Base-by-base conservation (phyloP, 2,113 vertebrate genomes). In the Syngnathus typhle region DNA sequence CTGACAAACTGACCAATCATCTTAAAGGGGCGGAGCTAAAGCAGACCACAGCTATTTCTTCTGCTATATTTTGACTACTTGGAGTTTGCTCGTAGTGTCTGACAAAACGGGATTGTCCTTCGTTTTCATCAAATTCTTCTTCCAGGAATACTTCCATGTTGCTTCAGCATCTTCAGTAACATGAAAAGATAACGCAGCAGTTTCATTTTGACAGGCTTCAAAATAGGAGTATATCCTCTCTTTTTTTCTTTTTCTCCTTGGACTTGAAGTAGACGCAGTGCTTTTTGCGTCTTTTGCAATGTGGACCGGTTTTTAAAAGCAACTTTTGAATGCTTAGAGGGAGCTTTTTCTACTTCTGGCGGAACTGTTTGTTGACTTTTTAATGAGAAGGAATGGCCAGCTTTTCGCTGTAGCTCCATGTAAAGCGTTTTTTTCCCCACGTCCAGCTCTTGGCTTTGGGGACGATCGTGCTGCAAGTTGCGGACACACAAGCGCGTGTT, bases 381-480 rank as follows among this genome's bases (percentile, higher is more conserved):
- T 27, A 43, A 6, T 1, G 63, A 49, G 7, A 65, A 46, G 74
- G 79, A 83, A 87, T 82, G 85, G 71, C 61, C 70, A n/a, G 0
- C 41, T 69, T 78, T 52, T 62, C 60, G 19, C 75, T 43, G 9
- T 84, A 79, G 76, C 81, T 85, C 66, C 71, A 83, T 89, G 89
- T 88, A 73, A 84, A 73, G 9, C 68, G 18, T 62, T 44, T 55
- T 49, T 77, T 67, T 60, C 67, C 59, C 60, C 69, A 63, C 66
- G 72, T 67, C 67, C 69, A 64, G 67, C 59, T 69, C 41, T 68
- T 62, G 51, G 61, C 67, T 68, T 74, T 36, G 78, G 79, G 79
- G 75, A 69, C 77, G 76, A 16, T 13, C 15, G 23, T 43, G 69
- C 83, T 74, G 78, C 83, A 76, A 75, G 83, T 55, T 49, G 80